Evolutionary conservation across 1,140 invertebrate genomes (phyloP).

Genomic region (Calephelis virginiensis): DNA sequence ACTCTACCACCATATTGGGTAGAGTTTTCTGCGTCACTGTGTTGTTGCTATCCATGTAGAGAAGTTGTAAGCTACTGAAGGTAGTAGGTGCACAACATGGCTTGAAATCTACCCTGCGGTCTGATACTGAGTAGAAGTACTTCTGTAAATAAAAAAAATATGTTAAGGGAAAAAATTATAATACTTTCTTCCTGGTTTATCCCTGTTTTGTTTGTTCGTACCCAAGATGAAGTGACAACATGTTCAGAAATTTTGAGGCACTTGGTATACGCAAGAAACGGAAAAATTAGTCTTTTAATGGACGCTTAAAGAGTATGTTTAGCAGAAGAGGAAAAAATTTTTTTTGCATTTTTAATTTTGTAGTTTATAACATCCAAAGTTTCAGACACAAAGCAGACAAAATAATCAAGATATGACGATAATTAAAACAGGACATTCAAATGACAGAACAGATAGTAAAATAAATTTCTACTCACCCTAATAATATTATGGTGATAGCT

Average conservation of each 20-base stretch:
- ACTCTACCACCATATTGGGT: constrained; percentile 90
- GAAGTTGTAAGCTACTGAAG: constrained; percentile 85
- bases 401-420: not conserved
- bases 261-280: no score
- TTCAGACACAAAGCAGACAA: not conserved
- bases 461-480: constrained; percentile 77
- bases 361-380: no score
- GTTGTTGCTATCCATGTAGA: constrained; percentile 86
- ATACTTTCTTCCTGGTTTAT: no score
- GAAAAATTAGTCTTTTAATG: no score
- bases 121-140: constrained; percentile 76
- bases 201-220: no score
- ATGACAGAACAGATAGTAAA: no score
- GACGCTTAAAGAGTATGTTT: no score
- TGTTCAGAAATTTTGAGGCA: no score
- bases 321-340: no score
- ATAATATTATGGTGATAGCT: constrained; percentile 85
- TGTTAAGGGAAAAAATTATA: not conserved
- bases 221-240: no score
- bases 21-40: constrained; percentile 86
- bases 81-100: constrained; percentile 89
- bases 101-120: constrained; percentile 79
- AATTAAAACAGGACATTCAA: no score
- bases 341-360: no score
- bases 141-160: constrained; percentile 78